Evolutionary conservation across 2,888 invertebrate species (phyloP).

Genomic region (Antheraea yamamai): DNA sequence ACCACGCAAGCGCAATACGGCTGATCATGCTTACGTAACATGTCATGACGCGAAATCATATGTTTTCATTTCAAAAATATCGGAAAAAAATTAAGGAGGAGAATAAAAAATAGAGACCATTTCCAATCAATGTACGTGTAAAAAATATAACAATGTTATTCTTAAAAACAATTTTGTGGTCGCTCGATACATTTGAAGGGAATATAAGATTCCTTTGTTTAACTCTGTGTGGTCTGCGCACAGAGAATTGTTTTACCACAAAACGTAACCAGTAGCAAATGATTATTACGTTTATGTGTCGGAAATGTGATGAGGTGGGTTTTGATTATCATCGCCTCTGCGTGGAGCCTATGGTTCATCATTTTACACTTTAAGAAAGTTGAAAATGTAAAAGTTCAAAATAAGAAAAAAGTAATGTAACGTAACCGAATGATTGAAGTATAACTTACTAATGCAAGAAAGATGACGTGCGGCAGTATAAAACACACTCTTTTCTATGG

Average conservation of each 20-base stretch:
- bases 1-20: too few species aligned
- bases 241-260: constrained; percentile 38
- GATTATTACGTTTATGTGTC: constrained; percentile 37
- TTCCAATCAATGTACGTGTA: neutral
- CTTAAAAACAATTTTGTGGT: constrained; percentile 36
- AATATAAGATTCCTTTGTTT: constrained; percentile 34
- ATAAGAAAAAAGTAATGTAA: neutral
- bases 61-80: too few species aligned
- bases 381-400: neutral
- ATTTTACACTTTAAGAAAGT: constrained; percentile 18
- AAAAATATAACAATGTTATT: neutral
- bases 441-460: too few species aligned
- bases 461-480: too few species aligned
- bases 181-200: constrained; percentile 4
- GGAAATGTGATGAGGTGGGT: constrained; percentile 11
- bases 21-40: too few species aligned
- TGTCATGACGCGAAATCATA: too few species aligned
- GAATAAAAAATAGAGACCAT: neutral
- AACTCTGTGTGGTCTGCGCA: constrained; percentile 32
- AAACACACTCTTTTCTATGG: too few species aligned
- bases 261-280: constrained; percentile 41
- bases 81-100: neutral
- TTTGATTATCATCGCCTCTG: constrained; percentile 9
- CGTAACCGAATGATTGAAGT: too few species aligned
- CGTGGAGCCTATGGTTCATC: constrained; percentile 7